Base-by-base conservation (phyloP, 1,140 invertebrate species). In the Drosophila eugracilis region DNA sequence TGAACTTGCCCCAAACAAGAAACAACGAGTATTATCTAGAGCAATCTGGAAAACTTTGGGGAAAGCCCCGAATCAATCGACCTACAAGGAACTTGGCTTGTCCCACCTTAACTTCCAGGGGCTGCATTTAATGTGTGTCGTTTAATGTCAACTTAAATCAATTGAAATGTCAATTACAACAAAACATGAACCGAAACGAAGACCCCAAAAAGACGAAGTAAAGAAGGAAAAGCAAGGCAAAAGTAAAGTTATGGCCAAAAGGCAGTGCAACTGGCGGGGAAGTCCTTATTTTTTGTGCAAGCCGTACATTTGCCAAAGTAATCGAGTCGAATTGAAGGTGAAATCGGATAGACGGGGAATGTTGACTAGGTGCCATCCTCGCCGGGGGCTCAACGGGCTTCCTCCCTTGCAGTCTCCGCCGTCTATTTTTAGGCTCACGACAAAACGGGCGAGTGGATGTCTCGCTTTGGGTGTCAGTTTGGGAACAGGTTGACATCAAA, bases 111-210 rank as follows among this genome's bases (percentile, higher is more conserved):
- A 50, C 47, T 45, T 41, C 32, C 32, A 37, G 26, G 42, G 48
- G 52, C 45, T 75, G 72, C 36, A 66, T 72, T 66, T 73, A 67
- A 52, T 77, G 47, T 77, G 58, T 73, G 67, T 53, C 75, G 53
- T 60, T 78, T 78, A 78, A 84, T 83, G 78, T 84, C 78, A 83
- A 84, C 78, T 83, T 75, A 83, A 83, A 83, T 83, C 78, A 83
- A 83, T 83, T 83, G 78, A 84, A 83, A 78, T 81, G 74, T 75
- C 78, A 83, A 78, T 84, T 78, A 83, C 79, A 78, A 65, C 54
- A 75, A 84, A 78, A 84, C 78, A 81, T 67, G 53, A 74, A 69
- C 70, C 57, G 58, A 72, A 71, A 42, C 32, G 63, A 48, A 73
- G 69, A 52, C 17, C 53, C 42, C 7, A 30, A 49, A 67, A 24